Base-by-base conservation (phyloP, 35 echinoderm and acorn worm species). In the Acanthaster planci region DNA sequence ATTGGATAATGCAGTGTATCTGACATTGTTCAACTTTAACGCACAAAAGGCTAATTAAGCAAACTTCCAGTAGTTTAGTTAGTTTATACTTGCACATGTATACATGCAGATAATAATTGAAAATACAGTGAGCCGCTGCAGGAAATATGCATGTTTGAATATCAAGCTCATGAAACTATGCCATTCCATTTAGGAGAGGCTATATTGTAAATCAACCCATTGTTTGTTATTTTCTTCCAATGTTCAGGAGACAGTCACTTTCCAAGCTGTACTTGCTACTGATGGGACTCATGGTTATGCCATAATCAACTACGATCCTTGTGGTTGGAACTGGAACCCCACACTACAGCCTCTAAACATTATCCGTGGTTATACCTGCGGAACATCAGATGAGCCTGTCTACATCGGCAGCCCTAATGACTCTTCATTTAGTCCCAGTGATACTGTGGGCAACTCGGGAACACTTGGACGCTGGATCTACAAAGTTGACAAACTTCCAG, bases 241-340 rank as follows among this genome's bases (percentile, higher is more conserved):
- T 7, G 16, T 67, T 31, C 59, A 67, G 59, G 59, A 31, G 59
- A 67, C 80, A 36, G 89, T 89, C 50, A 89, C 92, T 0, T 93
- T 89, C 81, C 92, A 93, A 50, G 86, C 87, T 53, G 82, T 60
- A 10, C 51, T 93, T 7, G 51, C 80, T 40, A 93, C 92, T 0
- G 92, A 93, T 44, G 86, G 86, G 16, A 81, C 22, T 5, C 85
- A 51, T 40, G 55, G 82, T 21, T 93, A 81, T 76, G 60, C 42
- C 0, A 83, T 93, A 8, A 72, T 89, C 40, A 93, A 93, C 77
- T 93, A 89, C 78, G 76, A 55, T 57, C 82, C 84, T 30, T 51
- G 85, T 50, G 76, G 76, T 17, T 89, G 89, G 92, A 36, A 75
- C 16, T 93, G 92, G 92, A 80, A 89, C 53, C 18, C 52, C 7